phyloP scores from a whole-genome alignment of 1,140 invertebrate genomes.

The Nasonia giraulti region DNA sequence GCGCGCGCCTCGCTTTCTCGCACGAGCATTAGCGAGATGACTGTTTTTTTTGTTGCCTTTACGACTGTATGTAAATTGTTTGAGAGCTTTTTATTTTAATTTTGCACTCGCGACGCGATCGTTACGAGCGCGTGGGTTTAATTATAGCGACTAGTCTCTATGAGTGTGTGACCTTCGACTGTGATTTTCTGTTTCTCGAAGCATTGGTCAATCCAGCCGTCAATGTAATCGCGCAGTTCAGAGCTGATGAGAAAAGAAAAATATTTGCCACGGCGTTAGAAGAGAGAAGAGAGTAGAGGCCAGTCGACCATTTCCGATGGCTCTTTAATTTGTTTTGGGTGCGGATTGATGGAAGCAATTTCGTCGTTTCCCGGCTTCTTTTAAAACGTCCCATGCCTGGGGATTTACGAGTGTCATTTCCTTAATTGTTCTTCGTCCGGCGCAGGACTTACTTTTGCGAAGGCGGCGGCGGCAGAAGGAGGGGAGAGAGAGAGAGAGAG shows the following conservation, averaged over 20 bases:
- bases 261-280: not conserved
- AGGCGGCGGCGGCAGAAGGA: not conserved
- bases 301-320: slow-evolving; percentile 52
- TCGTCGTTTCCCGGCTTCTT: slow-evolving; percentile 61
- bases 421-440: slow-evolving; percentile 65
- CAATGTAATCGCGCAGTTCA: not conserved
- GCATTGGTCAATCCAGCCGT: not conserved
- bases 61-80: not conserved
- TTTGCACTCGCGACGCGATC: not conserved
- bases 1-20: too few relatives aligned
- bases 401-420: slow-evolving; percentile 70
- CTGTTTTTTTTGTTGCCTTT: not conserved
- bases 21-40: too few relatives aligned
- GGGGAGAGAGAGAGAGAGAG: slow-evolving; percentile 4
- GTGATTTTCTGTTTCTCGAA: not conserved
- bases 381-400: slow-evolving; percentile 63
- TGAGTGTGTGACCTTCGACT: too few relatives aligned
- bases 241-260: too few relatives aligned
- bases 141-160: not conserved
- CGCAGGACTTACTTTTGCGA: slow-evolving; percentile 60
- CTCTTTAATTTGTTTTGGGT: slow-evolving; percentile 65
- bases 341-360: slow-evolving; percentile 70
- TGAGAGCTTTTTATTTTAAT: not conserved
- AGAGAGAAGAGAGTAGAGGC: not conserved
- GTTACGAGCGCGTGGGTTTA: not conserved